These are phyloP conservation scores for Mormyrus iriodes DNA, from an alignment of 2,113 vertebrate genomes.

Conservation along the genomic window DNA sequence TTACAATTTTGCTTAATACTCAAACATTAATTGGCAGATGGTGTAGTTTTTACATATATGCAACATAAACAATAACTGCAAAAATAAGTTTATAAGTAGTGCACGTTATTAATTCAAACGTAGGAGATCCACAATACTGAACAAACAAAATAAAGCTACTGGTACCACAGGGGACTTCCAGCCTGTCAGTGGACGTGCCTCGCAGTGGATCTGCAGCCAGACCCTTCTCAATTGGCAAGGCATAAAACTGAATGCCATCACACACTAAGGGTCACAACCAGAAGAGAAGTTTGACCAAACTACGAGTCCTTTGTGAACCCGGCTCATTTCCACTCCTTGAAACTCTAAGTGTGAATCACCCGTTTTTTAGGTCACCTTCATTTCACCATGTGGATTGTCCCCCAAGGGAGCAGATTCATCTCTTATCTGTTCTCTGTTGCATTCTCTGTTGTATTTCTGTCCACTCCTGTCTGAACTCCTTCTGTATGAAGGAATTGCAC, in stretches of 20 bases:
- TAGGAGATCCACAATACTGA: neutral
- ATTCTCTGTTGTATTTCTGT: slow-evolving; percentile 1
- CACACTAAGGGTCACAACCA: neutral
- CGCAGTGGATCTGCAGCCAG: neutral
- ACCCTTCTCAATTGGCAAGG: neutral
- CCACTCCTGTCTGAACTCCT: slow-evolving; percentile 8
- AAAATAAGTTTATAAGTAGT: neutral
- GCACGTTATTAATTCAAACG: neutral
- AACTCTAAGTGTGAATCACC: neutral
- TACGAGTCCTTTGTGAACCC: neutral
- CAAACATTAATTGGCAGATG: neutral
- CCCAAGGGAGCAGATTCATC: neutral
- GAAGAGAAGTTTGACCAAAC: neutral
- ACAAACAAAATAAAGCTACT: neutral
- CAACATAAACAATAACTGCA: neutral
- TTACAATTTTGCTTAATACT: neutral
- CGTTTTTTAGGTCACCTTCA: neutral
- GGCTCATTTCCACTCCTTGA: neutral
- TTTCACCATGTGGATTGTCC: slow-evolving; percentile 5
- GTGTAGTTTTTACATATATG: neutral
- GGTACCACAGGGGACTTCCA: neutral
- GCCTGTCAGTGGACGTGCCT: neutral
- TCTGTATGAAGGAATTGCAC: neutral
- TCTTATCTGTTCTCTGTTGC: slow-evolving; percentile 8
- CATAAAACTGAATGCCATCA: neutral